Percentiles rank a stretch among this genome's conserved stretches.
Evolutionary conservation across 2,113 vertebrate genomes (phyloP).

Genomic region (Vulpes lagopus): DNA sequence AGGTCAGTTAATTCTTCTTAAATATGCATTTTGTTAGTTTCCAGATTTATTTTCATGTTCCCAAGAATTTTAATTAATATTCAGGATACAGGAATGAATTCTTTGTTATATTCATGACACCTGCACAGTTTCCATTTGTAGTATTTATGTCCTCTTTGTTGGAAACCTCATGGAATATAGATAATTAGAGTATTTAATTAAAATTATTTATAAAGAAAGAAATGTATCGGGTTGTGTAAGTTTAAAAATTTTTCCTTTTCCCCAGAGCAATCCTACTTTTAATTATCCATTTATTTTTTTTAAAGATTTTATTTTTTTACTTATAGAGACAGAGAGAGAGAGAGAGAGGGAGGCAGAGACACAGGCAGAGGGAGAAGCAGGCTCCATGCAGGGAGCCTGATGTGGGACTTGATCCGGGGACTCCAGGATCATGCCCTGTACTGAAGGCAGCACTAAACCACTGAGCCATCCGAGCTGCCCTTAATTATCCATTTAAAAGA

Average conservation of each 20-base stretch:
- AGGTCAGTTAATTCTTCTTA: slow-evolving; percentile 33
- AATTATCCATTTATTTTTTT: background rate
- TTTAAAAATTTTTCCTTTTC: slow-evolving; percentile 25
- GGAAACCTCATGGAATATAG: background rate
- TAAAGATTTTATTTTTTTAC: too few relatives aligned
- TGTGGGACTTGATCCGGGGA: too few relatives aligned
- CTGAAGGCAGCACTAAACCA: too few relatives aligned
- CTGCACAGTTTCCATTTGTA: background rate
- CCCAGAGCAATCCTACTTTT: slow-evolving; percentile 21
- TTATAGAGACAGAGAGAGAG: too few relatives aligned
- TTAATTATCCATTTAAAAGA: background rate
- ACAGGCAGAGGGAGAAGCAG: too few relatives aligned
- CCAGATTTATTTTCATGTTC: slow-evolving; percentile 46
- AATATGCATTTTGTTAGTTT: slow-evolving; percentile 33
- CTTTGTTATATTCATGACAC: background rate
- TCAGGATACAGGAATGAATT: background rate
- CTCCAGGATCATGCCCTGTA: too few relatives aligned
- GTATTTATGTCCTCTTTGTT: background rate
- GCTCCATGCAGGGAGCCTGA: too few relatives aligned
- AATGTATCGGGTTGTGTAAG: background rate
- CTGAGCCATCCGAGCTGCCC: too few relatives aligned
- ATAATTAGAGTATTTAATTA: slow-evolving; percentile 7
- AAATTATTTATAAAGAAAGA: slow-evolving; percentile 41
- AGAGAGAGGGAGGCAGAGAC: too few relatives aligned
- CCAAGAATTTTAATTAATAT: background rate